Percentiles rank a stretch among this genome's conserved stretches.
These are phyloP conservation scores for Peromyscus leucopus DNA, from an alignment of 2,113 vertebrate species.

Conservation along the genomic window DNA sequence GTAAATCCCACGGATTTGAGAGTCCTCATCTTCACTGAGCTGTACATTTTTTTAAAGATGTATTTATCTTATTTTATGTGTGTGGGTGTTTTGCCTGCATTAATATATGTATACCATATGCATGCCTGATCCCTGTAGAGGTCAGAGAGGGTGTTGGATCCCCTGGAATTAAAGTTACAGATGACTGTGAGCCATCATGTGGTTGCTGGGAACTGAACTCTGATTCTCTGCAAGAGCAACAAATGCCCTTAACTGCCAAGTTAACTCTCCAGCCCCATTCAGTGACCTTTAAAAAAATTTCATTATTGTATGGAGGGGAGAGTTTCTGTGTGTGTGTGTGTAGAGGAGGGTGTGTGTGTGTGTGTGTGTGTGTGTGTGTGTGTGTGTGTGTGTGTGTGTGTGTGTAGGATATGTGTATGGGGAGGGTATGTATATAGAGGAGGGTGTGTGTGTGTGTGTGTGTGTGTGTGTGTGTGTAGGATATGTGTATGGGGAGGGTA, in stretches of 20 bases:
- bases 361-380: too few relatives aligned
- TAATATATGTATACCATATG: not conserved
- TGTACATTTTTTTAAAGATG: not conserved
- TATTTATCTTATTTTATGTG: not conserved
- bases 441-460: not conserved
- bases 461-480: too few relatives aligned
- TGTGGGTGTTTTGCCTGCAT: not conserved
- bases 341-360: too few relatives aligned
- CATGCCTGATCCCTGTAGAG: not conserved
- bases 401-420: not conserved
- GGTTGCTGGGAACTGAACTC: not conserved
- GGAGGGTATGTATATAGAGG: too few relatives aligned
- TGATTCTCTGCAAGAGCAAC: not conserved
- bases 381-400: too few relatives aligned
- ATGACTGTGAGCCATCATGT: not conserved
- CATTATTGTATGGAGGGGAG: not conserved
- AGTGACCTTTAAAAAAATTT: not conserved
- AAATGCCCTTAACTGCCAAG: not conserved
- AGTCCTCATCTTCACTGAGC: not conserved
- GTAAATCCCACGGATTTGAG: not conserved
- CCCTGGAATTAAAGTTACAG: not conserved
- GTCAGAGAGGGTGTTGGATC: not conserved
- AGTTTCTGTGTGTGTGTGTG: not conserved
- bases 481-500: too few relatives aligned
- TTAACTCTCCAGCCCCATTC: not conserved